Conservation (phyloP, 1,140 invertebrate species). For the Lordiphosa stackelbergi region DNA sequence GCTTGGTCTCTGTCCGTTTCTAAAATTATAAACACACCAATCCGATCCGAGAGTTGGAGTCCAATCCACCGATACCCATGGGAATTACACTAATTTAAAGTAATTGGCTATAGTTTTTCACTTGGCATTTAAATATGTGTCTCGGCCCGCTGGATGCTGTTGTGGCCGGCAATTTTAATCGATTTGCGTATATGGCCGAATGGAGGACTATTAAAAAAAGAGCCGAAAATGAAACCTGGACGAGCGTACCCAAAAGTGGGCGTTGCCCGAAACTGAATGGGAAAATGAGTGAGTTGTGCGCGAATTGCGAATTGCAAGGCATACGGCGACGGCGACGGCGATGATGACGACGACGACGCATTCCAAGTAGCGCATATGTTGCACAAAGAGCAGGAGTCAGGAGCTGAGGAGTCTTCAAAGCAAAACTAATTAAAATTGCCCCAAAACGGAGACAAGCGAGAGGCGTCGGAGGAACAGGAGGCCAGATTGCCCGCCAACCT, state of each 20-base stretch:
- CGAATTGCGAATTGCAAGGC: conserved; percentile 42
- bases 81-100: conserved; percentile 77
- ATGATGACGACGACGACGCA: conserved; percentile 36
- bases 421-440: conserved; percentile 77
- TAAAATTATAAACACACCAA: conserved; percentile 62
- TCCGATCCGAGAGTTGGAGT: conserved; percentile 32
- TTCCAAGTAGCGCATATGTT: conserved; percentile 74
- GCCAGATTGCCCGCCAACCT: conserved; percentile 49
- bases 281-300: conserved; percentile 72
- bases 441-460: conserved; percentile 58
- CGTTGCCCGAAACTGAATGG: conserved; percentile 73
- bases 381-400: conserved; percentile 42
- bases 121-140: conserved; percentile 73
- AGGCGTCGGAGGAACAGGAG: background rate
- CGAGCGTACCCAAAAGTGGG: conserved; percentile 70
- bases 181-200: conserved; percentile 75
- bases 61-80: conserved; percentile 50
- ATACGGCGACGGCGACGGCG: conserved; percentile 5
- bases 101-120: conserved; percentile 76
- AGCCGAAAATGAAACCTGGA: conserved; percentile 67
- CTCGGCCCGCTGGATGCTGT: conserved; percentile 7
- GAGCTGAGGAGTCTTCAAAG: conserved; percentile 50
- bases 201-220: conserved; percentile 66
- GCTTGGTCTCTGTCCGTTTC: conserved; percentile 22
- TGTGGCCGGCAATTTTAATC: conserved; percentile 69